Evolutionary conservation across 1,140 invertebrate species (phyloP).

Genomic region (Euborellia annulipes): DNA sequence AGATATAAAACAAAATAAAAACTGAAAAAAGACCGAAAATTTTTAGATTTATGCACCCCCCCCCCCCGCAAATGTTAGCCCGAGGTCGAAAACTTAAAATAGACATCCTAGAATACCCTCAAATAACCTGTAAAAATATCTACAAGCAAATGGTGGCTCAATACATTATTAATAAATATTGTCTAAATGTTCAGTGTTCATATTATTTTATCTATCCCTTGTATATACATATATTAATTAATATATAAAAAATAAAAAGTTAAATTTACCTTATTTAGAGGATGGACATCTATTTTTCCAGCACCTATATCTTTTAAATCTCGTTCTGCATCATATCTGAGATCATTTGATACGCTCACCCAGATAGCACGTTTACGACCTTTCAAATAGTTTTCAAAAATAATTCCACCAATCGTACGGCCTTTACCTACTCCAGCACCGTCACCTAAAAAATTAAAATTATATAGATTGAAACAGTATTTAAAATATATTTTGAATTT

Average conservation of each 20-base stretch:
- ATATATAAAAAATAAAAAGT: slow-evolving; percentile 3
- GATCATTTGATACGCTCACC: slow-evolving; percentile 96
- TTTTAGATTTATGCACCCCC: too few relatives aligned
- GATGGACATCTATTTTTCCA: slow-evolving; percentile 70
- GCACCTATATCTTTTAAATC: slow-evolving; percentile 95
- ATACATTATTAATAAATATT: too few relatives aligned
- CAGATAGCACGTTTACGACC: slow-evolving; percentile 89
- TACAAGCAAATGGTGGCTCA: too few relatives aligned
- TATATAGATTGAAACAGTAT: background rate
- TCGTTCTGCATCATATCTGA: slow-evolving; percentile 94
- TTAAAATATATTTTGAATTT: background rate
- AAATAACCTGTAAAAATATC: too few relatives aligned
- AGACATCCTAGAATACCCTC: too few relatives aligned
- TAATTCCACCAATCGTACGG: slow-evolving; percentile 93
- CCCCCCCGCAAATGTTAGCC: too few relatives aligned
- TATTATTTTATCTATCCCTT: too few relatives aligned
- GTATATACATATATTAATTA: background rate
- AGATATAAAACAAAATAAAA: too few relatives aligned
- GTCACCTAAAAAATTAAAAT: slow-evolving; percentile 49
- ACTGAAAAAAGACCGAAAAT: too few relatives aligned
- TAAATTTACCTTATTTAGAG: slow-evolving; percentile 64
- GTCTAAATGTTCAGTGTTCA: too few relatives aligned
- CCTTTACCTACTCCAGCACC: slow-evolving; percentile 99
- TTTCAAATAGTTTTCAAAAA: slow-evolving; percentile 93
- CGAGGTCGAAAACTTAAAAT: too few relatives aligned